A percentile compares a stretch with the other conserved stretches of the same genome.
These are phyloP conservation scores for Varroa destructor DNA, from an alignment of 1,140 invertebrate species.

Conservation along the genomic window DNA sequence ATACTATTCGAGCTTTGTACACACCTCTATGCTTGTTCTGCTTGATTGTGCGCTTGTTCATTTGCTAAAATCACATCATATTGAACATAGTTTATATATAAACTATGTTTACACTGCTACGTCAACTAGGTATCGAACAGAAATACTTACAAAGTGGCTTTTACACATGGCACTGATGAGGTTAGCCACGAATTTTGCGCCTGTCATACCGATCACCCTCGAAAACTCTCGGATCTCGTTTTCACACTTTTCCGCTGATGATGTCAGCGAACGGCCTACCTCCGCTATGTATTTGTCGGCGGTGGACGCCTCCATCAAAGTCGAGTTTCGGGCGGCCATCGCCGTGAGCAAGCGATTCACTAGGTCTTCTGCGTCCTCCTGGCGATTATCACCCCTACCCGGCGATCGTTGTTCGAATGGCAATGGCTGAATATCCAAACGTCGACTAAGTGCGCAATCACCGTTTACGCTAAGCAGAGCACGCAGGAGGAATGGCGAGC, in stretches of 20 bases:
- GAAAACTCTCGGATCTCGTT: neutral
- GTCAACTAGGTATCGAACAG: neutral
- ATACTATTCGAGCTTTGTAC: neutral
- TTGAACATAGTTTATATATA: neutral
- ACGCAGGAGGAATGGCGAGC: too few species aligned
- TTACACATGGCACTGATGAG: constrained; percentile 24
- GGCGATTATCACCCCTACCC: too few species aligned
- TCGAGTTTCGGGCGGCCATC: neutral
- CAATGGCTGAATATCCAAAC: too few species aligned
- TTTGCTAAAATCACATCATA: neutral
- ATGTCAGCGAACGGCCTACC: constrained; percentile 11
- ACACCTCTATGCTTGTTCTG: neutral
- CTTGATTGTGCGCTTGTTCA: neutral
- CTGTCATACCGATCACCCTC: neutral
- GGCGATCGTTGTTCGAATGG: too few species aligned
- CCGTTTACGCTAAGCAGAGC: too few species aligned
- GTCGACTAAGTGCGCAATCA: too few species aligned
- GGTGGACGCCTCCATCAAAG: constrained; percentile 14
- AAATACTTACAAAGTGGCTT: constrained; percentile 13
- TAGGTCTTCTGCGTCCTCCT: too few species aligned
- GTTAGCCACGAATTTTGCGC: neutral
- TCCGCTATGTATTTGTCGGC: constrained; percentile 15
- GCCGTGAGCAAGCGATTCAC: neutral
- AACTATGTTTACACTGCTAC: neutral
- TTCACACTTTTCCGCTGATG: constrained; percentile 11